These are phyloP conservation scores for Latrodectus hesperus DNA, from an alignment of 2,888 invertebrate genomes.

Conservation along the genomic window DNA sequence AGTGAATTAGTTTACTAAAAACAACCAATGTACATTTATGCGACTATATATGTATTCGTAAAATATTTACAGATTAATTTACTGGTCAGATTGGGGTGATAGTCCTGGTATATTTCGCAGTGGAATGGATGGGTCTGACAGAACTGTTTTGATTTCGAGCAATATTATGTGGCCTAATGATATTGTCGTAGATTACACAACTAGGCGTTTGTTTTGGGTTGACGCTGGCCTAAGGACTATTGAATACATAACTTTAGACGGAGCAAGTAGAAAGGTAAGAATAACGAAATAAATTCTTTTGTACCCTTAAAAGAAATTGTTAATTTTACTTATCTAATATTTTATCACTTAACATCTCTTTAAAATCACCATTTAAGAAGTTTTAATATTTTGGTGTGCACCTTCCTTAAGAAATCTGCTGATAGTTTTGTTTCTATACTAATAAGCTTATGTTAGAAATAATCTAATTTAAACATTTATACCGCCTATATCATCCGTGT, in stretches of 20 bases:
- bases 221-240: slow-evolving; percentile 84
- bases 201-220: slow-evolving; percentile 89
- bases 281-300: too few relatives aligned
- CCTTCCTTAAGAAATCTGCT: too few relatives aligned
- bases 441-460: too few relatives aligned
- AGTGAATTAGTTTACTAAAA: too few relatives aligned
- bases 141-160: slow-evolving; percentile 80
- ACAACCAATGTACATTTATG: too few relatives aligned
- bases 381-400: background rate
- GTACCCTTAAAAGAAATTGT: background rate
- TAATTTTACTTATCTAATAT: background rate
- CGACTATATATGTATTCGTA: too few relatives aligned
- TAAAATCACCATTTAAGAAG: background rate
- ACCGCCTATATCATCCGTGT: too few relatives aligned
- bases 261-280: slow-evolving; percentile 78
- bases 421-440: too few relatives aligned
- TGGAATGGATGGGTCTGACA: slow-evolving; percentile 87
- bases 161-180: slow-evolving; percentile 88
- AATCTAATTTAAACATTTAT: too few relatives aligned
- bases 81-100: slow-evolving; percentile 91
- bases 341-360: background rate
- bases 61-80: slow-evolving; percentile 79
- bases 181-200: slow-evolving; percentile 86
- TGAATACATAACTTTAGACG: slow-evolving; percentile 84
- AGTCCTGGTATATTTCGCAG: slow-evolving; percentile 83